Evolutionary conservation across 2,888 invertebrate species (phyloP).

Genomic region (Cyclophora punctaria): DNA sequence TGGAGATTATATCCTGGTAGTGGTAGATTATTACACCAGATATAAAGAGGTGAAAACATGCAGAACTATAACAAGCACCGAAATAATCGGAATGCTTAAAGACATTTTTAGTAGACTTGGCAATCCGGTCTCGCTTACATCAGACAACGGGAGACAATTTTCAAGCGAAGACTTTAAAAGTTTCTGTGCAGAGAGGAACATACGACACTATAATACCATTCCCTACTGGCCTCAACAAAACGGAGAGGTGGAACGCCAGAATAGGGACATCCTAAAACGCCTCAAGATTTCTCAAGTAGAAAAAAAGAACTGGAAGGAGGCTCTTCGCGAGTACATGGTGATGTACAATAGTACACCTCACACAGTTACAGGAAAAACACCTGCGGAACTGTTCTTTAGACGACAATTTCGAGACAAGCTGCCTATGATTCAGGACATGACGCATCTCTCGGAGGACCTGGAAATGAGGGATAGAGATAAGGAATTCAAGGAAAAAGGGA

Average conservation of each 20-base stretch:
- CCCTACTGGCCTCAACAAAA: slow-evolving; percentile 26
- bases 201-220: slow-evolving; percentile 13
- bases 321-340: slow-evolving; percentile 15
- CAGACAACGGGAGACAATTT: slow-evolving; percentile 18
- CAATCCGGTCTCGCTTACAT: slow-evolving; percentile 7
- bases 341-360: slow-evolving; percentile 27
- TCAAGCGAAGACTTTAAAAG: slow-evolving; percentile 11
- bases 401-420: slow-evolving; percentile 23
- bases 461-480: slow-evolving; percentile 20
- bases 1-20: not conserved
- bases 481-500: slow-evolving; percentile 6
- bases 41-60: slow-evolving; percentile 7
- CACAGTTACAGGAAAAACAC: slow-evolving; percentile 23
- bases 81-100: slow-evolving; percentile 11
- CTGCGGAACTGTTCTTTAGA: slow-evolving; percentile 21
- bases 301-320: slow-evolving; percentile 11
- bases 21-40: not conserved
- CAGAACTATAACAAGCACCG: slow-evolving; percentile 2
- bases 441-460: not conserved
- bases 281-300: slow-evolving; percentile 15
- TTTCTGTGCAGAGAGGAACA: slow-evolving; percentile 6
- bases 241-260: slow-evolving; percentile 23
- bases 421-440: slow-evolving; percentile 8
- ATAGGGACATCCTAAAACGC: slow-evolving; percentile 20
- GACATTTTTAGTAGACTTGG: slow-evolving; percentile 5